Evolutionary conservation across 2,797 vertebrate species (phyloP).

Genomic region (Lepilemur septentrionalis): DNA sequence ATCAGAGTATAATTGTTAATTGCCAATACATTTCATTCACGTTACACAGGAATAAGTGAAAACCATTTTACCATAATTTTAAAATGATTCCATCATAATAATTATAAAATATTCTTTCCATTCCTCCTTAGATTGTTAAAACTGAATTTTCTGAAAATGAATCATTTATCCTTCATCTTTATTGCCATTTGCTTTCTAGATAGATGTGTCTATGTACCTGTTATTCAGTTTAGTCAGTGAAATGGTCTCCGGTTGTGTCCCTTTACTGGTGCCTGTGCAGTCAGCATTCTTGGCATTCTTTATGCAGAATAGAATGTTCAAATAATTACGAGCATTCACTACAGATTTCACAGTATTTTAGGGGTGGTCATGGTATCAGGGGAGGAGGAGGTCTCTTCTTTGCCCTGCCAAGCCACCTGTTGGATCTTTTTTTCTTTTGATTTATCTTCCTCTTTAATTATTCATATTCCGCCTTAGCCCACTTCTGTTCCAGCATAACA

Average conservation of each 20-base stretch:
- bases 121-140: conserved; percentile 64
- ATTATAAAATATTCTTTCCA: conserved; percentile 70
- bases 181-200: conserved; percentile 41
- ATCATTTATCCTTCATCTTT: conserved; percentile 16
- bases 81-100: conserved; percentile 66
- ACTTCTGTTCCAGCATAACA: neutral
- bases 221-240: conserved; percentile 1
- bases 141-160: conserved; percentile 51
- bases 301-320: conserved; percentile 45
- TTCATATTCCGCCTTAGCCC: neutral
- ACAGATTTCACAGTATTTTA: conserved; percentile 54
- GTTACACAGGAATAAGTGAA: conserved; percentile 66
- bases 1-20: conserved; percentile 71
- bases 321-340: conserved; percentile 26
- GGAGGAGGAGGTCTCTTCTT: neutral
- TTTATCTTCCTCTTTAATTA: conserved; percentile 12
- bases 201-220: neutral
- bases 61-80: conserved; percentile 61
- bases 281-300: conserved; percentile 35
- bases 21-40: conserved; percentile 68
- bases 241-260: neutral
- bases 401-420: neutral
- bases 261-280: neutral
- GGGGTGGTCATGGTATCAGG: neutral
- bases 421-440: conserved; percentile 27